These are phyloP conservation scores for Hippocampus barbouri DNA, from an alignment of 2,113 vertebrate species.

Conservation along the genomic window DNA sequence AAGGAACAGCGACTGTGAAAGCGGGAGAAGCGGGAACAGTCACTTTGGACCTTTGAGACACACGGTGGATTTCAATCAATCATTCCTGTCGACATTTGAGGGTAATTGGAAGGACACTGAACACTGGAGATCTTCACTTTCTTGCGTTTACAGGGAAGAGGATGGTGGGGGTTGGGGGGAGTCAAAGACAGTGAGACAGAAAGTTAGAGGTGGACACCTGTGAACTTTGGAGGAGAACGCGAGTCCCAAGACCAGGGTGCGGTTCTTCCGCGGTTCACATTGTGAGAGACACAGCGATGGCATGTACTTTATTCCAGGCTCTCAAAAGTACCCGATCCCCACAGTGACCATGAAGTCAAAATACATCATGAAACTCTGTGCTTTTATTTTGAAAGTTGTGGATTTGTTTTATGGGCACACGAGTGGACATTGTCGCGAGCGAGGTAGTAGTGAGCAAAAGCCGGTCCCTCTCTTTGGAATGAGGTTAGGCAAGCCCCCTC, in stretches of 20 bases:
- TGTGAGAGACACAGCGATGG: not conserved
- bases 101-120: not conserved
- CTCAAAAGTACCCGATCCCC: too few relatives aligned
- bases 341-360: too few relatives aligned
- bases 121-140: not conserved
- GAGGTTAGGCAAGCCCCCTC: too few relatives aligned
- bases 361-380: too few relatives aligned
- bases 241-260: conserved; percentile 13
- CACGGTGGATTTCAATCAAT: not conserved
- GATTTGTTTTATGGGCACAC: too few relatives aligned
- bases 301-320: too few relatives aligned
- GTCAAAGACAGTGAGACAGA: conserved; percentile 52
- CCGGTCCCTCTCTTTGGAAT: too few relatives aligned
- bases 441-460: too few relatives aligned
- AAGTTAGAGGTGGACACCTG: conserved; percentile 66
- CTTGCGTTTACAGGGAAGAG: conserved; percentile 51
- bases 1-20: conserved; percentile 44
- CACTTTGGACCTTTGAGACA: conserved; percentile 7
- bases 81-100: not conserved
- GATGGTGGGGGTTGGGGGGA: conserved; percentile 57
- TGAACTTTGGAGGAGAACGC: conserved; percentile 65
- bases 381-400: too few relatives aligned
- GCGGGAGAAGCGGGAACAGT: conserved; percentile 30
- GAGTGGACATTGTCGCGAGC: too few relatives aligned
- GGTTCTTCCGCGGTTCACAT: not conserved